These are phyloP conservation scores for Zeuzera pyrina DNA, from an alignment of 2,888 invertebrate genomes.

Conservation along the genomic window DNA sequence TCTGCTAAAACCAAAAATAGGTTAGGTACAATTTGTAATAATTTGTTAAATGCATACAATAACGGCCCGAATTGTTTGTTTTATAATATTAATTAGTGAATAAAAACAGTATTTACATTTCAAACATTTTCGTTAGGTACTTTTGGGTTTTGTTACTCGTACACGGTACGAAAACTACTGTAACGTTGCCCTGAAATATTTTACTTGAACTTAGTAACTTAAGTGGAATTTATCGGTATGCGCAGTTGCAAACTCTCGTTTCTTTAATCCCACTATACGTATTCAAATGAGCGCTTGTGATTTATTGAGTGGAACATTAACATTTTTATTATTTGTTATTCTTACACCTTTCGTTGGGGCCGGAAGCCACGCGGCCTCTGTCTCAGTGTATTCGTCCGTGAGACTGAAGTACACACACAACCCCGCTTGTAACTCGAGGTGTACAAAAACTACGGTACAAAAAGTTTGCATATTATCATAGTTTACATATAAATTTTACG, in stretches of 20 bases:
- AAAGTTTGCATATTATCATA: slow-evolving; percentile 65
- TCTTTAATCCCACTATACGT: slow-evolving; percentile 65
- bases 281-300: slow-evolving; percentile 72
- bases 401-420: slow-evolving; percentile 50
- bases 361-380: slow-evolving; percentile 71
- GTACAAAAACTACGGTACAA: slow-evolving; percentile 47
- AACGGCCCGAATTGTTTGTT: too few species aligned
- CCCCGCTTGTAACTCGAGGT: slow-evolving; percentile 34
- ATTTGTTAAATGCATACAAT: too few species aligned
- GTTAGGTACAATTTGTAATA: too few species aligned
- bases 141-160: too few species aligned
- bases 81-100: too few species aligned
- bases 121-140: too few species aligned
- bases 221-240: too few species aligned
- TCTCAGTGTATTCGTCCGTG: slow-evolving; percentile 68
- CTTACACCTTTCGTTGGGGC: slow-evolving; percentile 66
- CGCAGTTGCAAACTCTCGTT: slow-evolving; percentile 55
- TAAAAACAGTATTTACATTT: too few species aligned
- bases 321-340: slow-evolving; percentile 76
- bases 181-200: too few species aligned
- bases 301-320: slow-evolving; percentile 75
- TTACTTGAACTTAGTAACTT: too few species aligned
- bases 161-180: too few species aligned
- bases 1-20: too few species aligned
- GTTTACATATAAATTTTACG: slow-evolving; percentile 73